These are phyloP conservation scores for Drosophila vallismaia DNA, from an alignment of 2,888 invertebrate species.

Conservation along the genomic window DNA sequence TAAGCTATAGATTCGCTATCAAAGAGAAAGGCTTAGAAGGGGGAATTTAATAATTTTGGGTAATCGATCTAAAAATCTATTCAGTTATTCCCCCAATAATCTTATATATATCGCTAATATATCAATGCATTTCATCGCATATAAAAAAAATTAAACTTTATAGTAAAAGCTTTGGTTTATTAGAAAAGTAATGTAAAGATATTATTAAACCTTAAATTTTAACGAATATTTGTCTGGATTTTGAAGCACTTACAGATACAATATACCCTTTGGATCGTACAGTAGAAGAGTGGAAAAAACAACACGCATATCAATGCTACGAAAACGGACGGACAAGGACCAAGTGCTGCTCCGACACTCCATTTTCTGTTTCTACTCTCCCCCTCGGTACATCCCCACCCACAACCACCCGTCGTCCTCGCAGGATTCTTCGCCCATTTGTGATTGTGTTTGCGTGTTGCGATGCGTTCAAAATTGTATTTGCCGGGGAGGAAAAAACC, in stretches of 20 bases:
- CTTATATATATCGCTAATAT: too few species aligned
- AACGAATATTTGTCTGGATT: too few species aligned
- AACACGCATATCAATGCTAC: slow-evolving; percentile 37
- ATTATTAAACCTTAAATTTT: too few species aligned
- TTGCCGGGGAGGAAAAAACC: slow-evolving; percentile 41
- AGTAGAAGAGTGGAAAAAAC: slow-evolving; percentile 4
- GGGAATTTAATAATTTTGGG: too few species aligned
- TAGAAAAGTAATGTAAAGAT: too few species aligned
- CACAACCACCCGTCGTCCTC: not conserved
- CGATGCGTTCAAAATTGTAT: slow-evolving; percentile 77
- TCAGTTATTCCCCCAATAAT: too few species aligned
- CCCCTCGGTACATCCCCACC: not conserved
- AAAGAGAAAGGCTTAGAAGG: too few species aligned
- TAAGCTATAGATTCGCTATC: too few species aligned
- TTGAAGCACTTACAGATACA: not conserved
- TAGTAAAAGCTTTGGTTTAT: too few species aligned
- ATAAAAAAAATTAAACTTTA: too few species aligned
- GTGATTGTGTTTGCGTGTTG: slow-evolving; percentile 80
- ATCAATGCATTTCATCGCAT: too few species aligned
- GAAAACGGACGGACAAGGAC: slow-evolving; percentile 37
- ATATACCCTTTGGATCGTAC: not conserved
- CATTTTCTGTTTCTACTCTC: slow-evolving; percentile 62
- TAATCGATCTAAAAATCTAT: too few species aligned
- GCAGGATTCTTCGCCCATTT: slow-evolving; percentile 26
- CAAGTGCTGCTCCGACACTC: slow-evolving; percentile 70